Evolutionary conservation across 2,888 invertebrate genomes (phyloP).

Genomic region (Tetanocera ferruginea): DNA sequence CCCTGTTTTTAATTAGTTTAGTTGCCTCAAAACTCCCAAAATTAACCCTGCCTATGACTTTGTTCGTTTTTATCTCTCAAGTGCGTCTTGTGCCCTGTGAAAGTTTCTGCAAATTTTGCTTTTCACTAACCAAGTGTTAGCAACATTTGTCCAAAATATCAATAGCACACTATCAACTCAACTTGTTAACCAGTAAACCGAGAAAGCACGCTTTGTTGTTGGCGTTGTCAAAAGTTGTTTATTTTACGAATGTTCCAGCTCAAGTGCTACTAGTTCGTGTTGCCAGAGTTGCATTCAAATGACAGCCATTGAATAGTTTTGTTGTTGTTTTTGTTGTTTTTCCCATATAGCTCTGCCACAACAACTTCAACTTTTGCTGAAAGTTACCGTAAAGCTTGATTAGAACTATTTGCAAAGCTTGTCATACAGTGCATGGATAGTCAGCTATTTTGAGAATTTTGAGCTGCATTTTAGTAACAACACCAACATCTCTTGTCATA

Average conservation of each 20-base stretch:
- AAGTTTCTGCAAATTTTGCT: too few species aligned
- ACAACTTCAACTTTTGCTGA: neutral
- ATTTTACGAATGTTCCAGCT: conserved; percentile 17
- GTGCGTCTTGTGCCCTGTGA: too few species aligned
- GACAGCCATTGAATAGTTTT: neutral
- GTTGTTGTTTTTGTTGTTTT: neutral
- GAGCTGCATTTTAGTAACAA: neutral
- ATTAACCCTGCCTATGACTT: too few species aligned
- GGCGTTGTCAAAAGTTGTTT: conserved; percentile 27
- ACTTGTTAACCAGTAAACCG: neutral
- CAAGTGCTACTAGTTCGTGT: neutral
- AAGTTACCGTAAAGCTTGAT: conserved; percentile 23
- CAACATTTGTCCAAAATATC: too few species aligned
- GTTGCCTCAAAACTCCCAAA: too few species aligned
- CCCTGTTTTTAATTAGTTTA: too few species aligned
- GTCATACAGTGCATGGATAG: conserved; percentile 28
- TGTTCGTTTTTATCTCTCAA: too few species aligned
- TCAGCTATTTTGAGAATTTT: conserved; percentile 25
- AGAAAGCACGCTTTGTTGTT: neutral
- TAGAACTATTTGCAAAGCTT: conserved; percentile 30
- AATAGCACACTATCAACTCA: too few species aligned
- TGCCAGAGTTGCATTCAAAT: conserved; percentile 7
- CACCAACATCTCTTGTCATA: neutral
- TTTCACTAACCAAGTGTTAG: too few species aligned
- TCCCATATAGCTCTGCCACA: too few species aligned